phyloP scores from a whole-genome alignment of 1,140 invertebrate genomes.

The Aphaenogaster ashmeadi region DNA sequence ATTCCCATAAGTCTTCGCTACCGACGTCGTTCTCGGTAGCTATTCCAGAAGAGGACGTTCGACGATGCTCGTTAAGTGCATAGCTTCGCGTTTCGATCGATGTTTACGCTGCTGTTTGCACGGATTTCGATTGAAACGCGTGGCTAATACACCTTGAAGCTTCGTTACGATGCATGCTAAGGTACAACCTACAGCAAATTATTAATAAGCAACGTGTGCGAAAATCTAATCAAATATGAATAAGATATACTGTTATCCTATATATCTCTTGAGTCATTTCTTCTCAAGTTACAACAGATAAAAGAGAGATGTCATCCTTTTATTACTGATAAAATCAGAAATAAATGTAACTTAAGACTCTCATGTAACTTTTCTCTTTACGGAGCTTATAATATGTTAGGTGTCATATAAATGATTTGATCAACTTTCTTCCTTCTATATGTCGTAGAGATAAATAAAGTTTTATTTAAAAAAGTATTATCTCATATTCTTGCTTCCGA shows the following conservation, averaged over 20 bases:
- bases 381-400: background rate
- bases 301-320: background rate
- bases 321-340: background rate
- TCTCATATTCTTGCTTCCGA: background rate
- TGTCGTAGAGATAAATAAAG: background rate
- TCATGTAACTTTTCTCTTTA: background rate
- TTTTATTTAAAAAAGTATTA: slow-evolving; percentile 2
- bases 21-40: slow-evolving; percentile 17
- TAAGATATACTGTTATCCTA: background rate
- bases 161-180: background rate
- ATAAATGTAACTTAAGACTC: background rate
- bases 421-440: background rate
- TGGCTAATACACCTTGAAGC: background rate
- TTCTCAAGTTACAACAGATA: background rate
- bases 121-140: slow-evolving; percentile 13
- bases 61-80: slow-evolving; percentile 55
- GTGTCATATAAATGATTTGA: background rate
- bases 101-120: slow-evolving; percentile 26
- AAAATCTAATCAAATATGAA: slow-evolving; percentile 11
- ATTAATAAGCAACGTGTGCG: background rate
- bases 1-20: slow-evolving; percentile 74
- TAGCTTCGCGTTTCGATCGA: slow-evolving; percentile 32
- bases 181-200: background rate
- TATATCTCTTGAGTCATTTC: background rate
- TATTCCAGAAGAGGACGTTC: slow-evolving; percentile 29